A percentile compares a stretch with the other conserved stretches of the same genome.
Evolutionary conservation across 2,888 invertebrate genomes (phyloP).

Genomic region (Buathra laborator): DNA sequence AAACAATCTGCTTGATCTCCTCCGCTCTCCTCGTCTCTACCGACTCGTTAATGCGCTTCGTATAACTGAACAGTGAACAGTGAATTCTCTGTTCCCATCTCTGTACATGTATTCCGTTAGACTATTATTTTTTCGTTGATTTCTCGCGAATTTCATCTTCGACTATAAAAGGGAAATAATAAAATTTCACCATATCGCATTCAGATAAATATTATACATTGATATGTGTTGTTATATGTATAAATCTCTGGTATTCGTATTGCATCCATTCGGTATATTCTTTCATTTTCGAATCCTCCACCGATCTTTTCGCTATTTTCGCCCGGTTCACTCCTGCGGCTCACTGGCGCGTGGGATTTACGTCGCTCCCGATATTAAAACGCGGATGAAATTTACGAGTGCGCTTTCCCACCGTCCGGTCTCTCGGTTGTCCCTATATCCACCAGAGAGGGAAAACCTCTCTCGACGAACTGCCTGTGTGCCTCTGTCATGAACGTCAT

Average conservation of each 20-base stretch:
- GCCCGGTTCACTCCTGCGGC: not conserved
- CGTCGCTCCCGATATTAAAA: constrained; percentile 78
- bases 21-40: constrained; percentile 1
- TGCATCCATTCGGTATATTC: constrained; percentile 1
- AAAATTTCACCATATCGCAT: too few relatives aligned
- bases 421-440: not conserved
- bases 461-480: constrained; percentile 18
- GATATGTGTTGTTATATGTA: too few relatives aligned
- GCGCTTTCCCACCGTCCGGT: constrained; percentile 24
- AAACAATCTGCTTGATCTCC: constrained; percentile 16
- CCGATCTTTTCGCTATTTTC: constrained; percentile 47
- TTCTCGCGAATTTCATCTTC: not conserved
- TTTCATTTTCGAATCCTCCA: constrained; percentile 17
- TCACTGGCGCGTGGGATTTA: constrained; percentile 73
- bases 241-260: not conserved
- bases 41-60: not conserved
- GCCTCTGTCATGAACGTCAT: not conserved
- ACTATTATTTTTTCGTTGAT: not conserved
- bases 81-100: not conserved
- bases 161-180: not conserved
- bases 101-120: not conserved
- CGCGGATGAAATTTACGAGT: constrained; percentile 78
- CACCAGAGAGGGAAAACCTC: constrained; percentile 24
- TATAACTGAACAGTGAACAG: constrained; percentile 13
- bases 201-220: too few relatives aligned